phyloP scores from a whole-genome alignment of 2,113 vertebrate species.

The Triplophysa dalaica region DNA sequence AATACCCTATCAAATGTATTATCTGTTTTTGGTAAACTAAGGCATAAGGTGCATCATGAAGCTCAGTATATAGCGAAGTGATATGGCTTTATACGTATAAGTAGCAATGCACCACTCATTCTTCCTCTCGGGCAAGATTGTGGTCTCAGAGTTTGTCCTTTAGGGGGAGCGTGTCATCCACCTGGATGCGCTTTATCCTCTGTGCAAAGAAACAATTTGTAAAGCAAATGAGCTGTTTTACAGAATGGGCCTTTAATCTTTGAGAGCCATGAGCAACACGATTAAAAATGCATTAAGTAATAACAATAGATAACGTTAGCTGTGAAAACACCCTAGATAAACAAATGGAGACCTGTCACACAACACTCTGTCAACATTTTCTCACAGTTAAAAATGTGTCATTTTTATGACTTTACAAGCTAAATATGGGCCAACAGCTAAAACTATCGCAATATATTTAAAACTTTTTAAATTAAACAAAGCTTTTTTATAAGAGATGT shows the following conservation, averaged over 20 bases:
- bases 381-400: no score
- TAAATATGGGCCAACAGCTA: no score
- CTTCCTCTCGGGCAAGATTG: background rate
- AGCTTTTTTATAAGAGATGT: no score
- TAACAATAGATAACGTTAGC: background rate
- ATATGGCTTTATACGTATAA: background rate
- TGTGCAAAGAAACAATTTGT: background rate
- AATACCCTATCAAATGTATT: background rate
- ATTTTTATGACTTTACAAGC: no score
- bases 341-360: background rate
- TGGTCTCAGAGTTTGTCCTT: conserved; percentile 10
- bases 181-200: background rate
- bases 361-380: background rate
- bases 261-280: background rate
- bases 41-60: conserved; percentile 15
- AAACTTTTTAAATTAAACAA: no score
- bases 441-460: no score
- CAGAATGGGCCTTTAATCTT: background rate
- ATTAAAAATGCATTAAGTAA: background rate
- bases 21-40: conserved; percentile 13
- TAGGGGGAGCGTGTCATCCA: background rate
- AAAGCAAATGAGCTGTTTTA: background rate
- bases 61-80: conserved; percentile 11
- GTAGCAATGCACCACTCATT: background rate
- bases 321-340: background rate